Percentiles rank a stretch among this genome's conserved stretches.
These are phyloP conservation scores for Carollia perspicillata DNA, from an alignment of 2,113 vertebrate species.

Conservation along the genomic window DNA sequence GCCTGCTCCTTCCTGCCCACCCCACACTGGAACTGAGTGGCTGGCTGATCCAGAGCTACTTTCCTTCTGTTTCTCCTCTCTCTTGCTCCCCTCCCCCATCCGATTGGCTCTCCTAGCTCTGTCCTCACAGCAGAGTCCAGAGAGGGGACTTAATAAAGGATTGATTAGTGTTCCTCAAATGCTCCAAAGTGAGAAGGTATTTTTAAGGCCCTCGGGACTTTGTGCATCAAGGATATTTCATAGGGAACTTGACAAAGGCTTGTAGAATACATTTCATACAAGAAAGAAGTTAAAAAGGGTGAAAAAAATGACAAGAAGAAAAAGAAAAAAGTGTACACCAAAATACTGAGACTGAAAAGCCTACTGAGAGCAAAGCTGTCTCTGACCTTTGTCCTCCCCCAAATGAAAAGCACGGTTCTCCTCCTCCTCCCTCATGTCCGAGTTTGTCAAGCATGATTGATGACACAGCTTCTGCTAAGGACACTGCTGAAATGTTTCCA, in stretches of 20 bases:
- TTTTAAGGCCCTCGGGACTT: constrained; percentile 52
- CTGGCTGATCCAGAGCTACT: neutral
- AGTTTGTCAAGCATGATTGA: constrained; percentile 51
- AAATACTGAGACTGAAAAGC: constrained; percentile 46
- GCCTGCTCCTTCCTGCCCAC: neutral
- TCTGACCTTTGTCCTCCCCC: constrained; percentile 11
- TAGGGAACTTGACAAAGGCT: constrained; percentile 55
- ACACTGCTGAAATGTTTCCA: neutral
- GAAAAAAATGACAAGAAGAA: constrained; percentile 28
- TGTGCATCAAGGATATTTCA: constrained; percentile 29
- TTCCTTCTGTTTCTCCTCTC: neutral
- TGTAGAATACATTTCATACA: constrained; percentile 53
- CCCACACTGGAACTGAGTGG: accelerated
- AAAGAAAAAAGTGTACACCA: neutral
- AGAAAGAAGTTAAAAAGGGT: constrained; percentile 62
- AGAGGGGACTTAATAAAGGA: neutral
- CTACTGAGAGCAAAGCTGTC: neutral
- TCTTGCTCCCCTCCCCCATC: neutral
- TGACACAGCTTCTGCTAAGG: constrained; percentile 11
- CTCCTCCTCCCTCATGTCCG: neutral
- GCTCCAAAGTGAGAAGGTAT: neutral
- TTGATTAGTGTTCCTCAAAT: neutral
- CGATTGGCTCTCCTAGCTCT: neutral
- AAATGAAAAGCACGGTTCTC: constrained; percentile 41
- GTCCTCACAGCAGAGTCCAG: neutral